Base-by-base conservation (phyloP, 2,797 vertebrate species). In the Apogon hyalosoma region DNA sequence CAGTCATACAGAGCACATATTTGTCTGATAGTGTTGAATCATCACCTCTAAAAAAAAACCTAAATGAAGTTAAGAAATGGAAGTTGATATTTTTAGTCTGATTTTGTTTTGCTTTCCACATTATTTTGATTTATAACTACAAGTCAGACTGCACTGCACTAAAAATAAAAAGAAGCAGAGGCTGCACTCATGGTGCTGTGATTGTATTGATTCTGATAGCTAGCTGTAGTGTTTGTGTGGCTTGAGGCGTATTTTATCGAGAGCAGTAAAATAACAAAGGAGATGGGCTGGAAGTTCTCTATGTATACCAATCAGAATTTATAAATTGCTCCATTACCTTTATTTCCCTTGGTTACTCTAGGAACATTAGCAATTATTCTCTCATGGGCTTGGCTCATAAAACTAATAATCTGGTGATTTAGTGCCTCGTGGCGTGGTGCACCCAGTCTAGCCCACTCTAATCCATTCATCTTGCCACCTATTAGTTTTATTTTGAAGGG, bases 321-420 rank as follows among this genome's bases (percentile, higher is more conserved):
- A 94, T 94, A 94, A 94, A 95, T 93, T 94, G 93, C 92, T 94
- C 92, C 92, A 94, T 95, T 95, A 95, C 92, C 92, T 93, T 90
- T 90, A 93, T 94, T 94, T 93, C 93, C 93, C 92, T 92, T 94
- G 92, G 94, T 94, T 93, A 93, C 93, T 92, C 92, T 89, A 83
- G 75, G 89, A 94, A 94, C 94, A 94, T 94, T 94, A 95, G 93
- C 93, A 94, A 94, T 94, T 94, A 95, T 94, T 94, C 93, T 94
- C 94, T 92, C 86, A 74, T 90, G 91, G 92, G 92, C 89, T 87
- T 84, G 87, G 87, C 90, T 94, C 92, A 93, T 95, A 94, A 94
- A 94, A 92, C 91, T 93, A 93, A 95, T 95, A 94, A 94, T 94
- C 89, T 94, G 87, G 84, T 94, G 94, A 95, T 95, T 94, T 94